Percentiles rank a stretch among this genome's conserved stretches.
Evolutionary conservation across 2,113 vertebrate species (phyloP).

Genomic region (Atractosteus spatula): DNA sequence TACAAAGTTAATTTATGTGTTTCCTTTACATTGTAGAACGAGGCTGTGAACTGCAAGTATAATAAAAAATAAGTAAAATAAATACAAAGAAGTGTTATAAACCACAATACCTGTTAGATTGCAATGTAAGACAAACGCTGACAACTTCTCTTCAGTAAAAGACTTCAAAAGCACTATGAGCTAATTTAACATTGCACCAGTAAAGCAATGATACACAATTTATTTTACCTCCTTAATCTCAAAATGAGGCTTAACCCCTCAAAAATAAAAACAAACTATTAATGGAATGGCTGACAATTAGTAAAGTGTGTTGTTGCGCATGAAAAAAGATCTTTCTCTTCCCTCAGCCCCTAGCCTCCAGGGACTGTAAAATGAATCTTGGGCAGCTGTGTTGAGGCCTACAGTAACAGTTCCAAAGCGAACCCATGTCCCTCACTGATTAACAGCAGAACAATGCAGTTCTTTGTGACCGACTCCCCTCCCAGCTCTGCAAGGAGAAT

Average conservation of each 20-base stretch:
- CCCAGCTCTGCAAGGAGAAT: constrained; percentile 29
- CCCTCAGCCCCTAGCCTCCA: constrained; percentile 25
- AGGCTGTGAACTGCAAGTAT: no score
- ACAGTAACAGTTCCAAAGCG: constrained; percentile 59
- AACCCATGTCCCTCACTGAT: constrained; percentile 68
- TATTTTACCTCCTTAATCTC: neutral
- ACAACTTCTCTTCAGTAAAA: no score
- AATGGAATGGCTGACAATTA: constrained; percentile 34
- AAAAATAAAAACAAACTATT: constrained; percentile 26
- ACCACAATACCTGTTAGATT: no score
- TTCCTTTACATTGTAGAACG: no score
- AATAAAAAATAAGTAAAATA: no score
- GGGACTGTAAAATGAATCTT: constrained; percentile 52
- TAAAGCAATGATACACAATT: neutral
- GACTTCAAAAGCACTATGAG: no score
- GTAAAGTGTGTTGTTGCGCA: constrained; percentile 34
- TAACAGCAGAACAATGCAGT: constrained; percentile 65
- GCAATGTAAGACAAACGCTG: no score
- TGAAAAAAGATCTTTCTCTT: constrained; percentile 37
- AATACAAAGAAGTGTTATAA: no score
- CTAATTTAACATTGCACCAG: no score
- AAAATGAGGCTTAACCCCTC: neutral
- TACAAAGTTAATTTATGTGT: no score
- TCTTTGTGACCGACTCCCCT: constrained; percentile 57
- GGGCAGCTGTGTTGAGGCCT: constrained; percentile 66